Evolutionary conservation across 2,888 invertebrate species (phyloP), one percentile per base, ranked within the genome.

Genomic region (Drepana falcataria): DNA sequence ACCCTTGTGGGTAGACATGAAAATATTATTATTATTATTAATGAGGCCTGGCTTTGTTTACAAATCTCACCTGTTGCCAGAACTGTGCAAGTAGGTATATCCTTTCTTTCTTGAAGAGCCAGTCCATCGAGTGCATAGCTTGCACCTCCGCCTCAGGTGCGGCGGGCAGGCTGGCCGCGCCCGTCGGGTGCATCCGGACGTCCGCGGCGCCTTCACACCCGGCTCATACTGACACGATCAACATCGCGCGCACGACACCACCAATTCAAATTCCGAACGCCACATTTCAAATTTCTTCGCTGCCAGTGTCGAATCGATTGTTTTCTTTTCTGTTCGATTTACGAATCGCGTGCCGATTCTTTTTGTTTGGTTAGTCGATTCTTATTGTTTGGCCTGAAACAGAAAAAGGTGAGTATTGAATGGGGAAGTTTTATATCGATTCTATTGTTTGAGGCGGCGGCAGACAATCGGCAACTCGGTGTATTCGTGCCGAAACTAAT

Each of bases 61-160:
- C 35, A 40, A 3, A 40, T 49, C 94, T 94, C 93, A 97, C 97
- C 96, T 97, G 97, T 96, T 97, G 97, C 97, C 97, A 97, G 93
- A 97, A 97, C 92, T 97, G 97, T 85, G 96, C 96, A 85, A 97
- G 94, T 85, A 97, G 93, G 93, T 96, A 97, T 92, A 97, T 96
- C 92, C 96, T 93, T 93, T 97, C 97, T 93, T 97, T 97, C 94
- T 97, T 97, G 94, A 97, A 97, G 89, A 97, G 94, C 97, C 97
- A 97, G 94, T 97, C 97, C 97, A 97, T 96, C 86, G 96, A 96
- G 94, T 96, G 96, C 95, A 96, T 96, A 92, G 96, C 95, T 94
- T 96, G 96, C 92, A 96, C 94, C 94, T 97, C 96, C 94, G 96
- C 96, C 93, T 95, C 95, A 81, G 93, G 94, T 92, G 94, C 94